Evolutionary conservation across 2,113 vertebrate species (phyloP).

Genomic region (Ptyas mucosa): DNA sequence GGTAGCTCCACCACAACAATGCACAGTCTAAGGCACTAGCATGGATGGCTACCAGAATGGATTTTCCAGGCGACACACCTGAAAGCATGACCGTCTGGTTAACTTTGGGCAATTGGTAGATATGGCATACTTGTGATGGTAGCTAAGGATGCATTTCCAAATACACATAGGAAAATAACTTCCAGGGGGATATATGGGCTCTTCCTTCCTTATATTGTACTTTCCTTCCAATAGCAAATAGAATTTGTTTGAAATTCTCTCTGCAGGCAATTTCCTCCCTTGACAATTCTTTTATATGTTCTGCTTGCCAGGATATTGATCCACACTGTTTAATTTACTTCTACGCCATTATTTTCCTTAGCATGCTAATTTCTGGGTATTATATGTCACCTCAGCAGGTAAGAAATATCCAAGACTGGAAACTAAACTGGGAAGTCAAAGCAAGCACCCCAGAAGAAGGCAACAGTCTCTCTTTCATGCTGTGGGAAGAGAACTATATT

Average conservation of each 20-base stretch:
- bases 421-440: not conserved
- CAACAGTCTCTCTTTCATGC: not conserved
- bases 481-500: not conserved
- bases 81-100: not conserved
- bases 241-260: not conserved
- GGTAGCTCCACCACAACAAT: not conserved
- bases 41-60: not conserved
- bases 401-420: not conserved
- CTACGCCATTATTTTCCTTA: not conserved
- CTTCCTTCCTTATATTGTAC: not conserved
- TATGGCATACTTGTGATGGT: not conserved
- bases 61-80: not conserved
- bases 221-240: not conserved
- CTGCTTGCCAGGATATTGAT: not conserved
- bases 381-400: not conserved
- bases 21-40: not conserved
- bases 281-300: not conserved
- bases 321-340: not conserved
- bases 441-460: not conserved
- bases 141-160: not conserved
- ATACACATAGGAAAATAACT: not conserved
- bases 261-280: not conserved
- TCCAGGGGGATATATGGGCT: not conserved
- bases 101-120: not conserved
- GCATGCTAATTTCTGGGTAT: not conserved